These are phyloP conservation scores for Aradus depressus DNA, from an alignment of 2,888 invertebrate species.

Conservation along the genomic window DNA sequence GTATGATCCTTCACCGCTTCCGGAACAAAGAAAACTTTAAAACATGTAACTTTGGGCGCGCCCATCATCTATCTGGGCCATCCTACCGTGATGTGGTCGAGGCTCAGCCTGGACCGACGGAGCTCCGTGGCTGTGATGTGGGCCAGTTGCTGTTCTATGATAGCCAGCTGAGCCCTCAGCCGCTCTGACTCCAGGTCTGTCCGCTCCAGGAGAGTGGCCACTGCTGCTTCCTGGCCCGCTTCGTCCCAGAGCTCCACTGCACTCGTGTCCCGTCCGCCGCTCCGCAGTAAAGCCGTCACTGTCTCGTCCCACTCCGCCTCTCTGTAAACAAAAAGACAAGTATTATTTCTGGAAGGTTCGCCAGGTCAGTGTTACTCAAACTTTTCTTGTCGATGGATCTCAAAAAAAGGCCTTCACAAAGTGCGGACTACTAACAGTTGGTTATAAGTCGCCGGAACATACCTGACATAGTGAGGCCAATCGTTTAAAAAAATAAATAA, in stretches of 20 bases:
- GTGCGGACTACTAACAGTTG: no score
- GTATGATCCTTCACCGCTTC: no score
- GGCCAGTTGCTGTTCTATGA: constrained; percentile 57
- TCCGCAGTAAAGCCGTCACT: constrained; percentile 37
- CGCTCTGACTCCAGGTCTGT: constrained; percentile 67
- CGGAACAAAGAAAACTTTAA: no score
- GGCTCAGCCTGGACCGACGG: constrained; percentile 54
- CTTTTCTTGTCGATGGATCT: no score
- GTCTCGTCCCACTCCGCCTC: constrained; percentile 52
- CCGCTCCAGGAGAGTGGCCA: constrained; percentile 56
- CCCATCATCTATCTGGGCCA: no score
- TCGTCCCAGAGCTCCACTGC: constrained; percentile 52
- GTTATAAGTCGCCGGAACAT: no score
- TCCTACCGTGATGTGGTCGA: constrained; percentile 53
- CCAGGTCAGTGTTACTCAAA: no score
- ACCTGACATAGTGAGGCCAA: no score
- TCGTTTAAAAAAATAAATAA: constrained; percentile 7
- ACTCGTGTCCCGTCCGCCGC: constrained; percentile 46
- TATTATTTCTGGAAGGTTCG: no score
- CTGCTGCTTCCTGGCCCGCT: constrained; percentile 59
- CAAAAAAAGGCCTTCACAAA: no score
- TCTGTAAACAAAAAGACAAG: constrained; percentile 36
- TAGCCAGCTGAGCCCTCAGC: constrained; percentile 55
- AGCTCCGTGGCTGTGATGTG: constrained; percentile 60
- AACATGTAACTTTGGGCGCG: no score